phyloP scores from a whole-genome alignment of 2,888 invertebrate genomes.

The Octonoba sinensis region DNA sequence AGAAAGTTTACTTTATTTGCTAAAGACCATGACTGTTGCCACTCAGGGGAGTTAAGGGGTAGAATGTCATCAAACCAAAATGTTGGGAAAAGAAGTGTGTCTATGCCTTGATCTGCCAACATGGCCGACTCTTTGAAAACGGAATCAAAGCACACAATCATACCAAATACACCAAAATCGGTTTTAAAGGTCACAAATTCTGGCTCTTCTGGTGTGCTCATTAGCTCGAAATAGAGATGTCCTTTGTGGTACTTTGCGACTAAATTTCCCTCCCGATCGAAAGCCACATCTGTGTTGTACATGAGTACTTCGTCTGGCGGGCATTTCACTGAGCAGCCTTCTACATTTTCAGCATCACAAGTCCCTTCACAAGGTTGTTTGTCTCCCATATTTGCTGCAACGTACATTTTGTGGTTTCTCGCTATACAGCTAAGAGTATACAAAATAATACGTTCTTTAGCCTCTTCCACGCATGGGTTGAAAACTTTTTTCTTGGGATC shows the following conservation, averaged over 20 bases:
- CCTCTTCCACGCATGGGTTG: conserved; percentile 50
- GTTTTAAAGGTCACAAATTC: conserved; percentile 79
- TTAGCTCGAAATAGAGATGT: conserved; percentile 73
- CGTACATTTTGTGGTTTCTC: conserved; percentile 75
- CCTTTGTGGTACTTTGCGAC: conserved; percentile 77
- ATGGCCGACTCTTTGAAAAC: conserved; percentile 80
- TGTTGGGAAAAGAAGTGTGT: conserved; percentile 79
- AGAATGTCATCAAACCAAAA: conserved; percentile 89
- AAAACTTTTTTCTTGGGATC: conserved; percentile 27
- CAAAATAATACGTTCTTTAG: conserved; percentile 65
- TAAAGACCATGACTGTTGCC: conserved; percentile 80
- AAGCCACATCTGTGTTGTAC: conserved; percentile 85
- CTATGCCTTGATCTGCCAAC: conserved; percentile 75
- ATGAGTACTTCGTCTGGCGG: conserved; percentile 66
- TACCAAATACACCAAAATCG: conserved; percentile 84
- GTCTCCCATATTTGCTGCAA: conserved; percentile 81
- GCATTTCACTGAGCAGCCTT: conserved; percentile 61
- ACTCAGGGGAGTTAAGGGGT: conserved; percentile 76
- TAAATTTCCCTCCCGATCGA: conserved; percentile 80
- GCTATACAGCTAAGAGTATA: conserved; percentile 75
- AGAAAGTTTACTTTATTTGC: conserved; percentile 79
- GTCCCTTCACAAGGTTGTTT: conserved; percentile 74
- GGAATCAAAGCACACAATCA: conserved; percentile 87
- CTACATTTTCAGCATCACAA: conserved; percentile 22
- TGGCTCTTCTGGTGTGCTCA: conserved; percentile 72